Evolutionary conservation across 2,113 vertebrate species (phyloP).

Genomic region (Mus pahari): DNA sequence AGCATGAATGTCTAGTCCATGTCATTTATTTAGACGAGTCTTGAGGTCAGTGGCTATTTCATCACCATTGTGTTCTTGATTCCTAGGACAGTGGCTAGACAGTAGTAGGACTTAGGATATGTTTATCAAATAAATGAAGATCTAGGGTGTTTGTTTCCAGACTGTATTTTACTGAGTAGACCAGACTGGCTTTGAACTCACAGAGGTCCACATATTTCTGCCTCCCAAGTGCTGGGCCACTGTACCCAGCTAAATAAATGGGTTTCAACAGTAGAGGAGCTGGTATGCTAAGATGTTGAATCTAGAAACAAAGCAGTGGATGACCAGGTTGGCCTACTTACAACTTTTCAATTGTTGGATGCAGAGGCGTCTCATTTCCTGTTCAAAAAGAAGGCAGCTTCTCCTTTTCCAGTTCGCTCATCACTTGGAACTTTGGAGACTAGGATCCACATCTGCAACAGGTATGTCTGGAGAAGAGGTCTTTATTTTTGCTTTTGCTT

Average conservation of each 20-base stretch:
- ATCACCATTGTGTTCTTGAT: background rate
- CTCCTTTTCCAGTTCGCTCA: conserved; percentile 96
- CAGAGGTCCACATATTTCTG: background rate
- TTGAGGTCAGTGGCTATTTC: conserved; percentile 13
- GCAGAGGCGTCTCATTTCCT: conserved; percentile 93
- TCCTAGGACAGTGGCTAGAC: background rate
- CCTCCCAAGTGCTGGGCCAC: background rate
- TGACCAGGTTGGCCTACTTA: background rate
- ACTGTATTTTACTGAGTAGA: background rate
- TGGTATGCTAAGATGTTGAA: background rate
- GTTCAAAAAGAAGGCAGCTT: conserved; percentile 91
- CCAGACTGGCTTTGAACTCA: background rate
- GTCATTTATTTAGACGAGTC: background rate
- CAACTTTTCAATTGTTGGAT: conserved; percentile 38
- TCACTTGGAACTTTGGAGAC: conserved; percentile 95
- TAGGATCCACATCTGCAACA: conserved; percentile 90
- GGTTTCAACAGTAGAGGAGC: background rate
- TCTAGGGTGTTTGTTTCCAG: background rate
- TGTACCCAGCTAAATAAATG: background rate
- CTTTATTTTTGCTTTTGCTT: background rate
- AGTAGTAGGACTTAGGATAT: background rate
- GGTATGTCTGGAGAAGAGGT: conserved; percentile 84
- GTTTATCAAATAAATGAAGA: conserved; percentile 10
- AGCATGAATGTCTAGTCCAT: background rate
- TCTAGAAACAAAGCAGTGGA: background rate